phyloP scores from a whole-genome alignment of 2,113 vertebrate species.

The Oreotragus oreotragus region DNA sequence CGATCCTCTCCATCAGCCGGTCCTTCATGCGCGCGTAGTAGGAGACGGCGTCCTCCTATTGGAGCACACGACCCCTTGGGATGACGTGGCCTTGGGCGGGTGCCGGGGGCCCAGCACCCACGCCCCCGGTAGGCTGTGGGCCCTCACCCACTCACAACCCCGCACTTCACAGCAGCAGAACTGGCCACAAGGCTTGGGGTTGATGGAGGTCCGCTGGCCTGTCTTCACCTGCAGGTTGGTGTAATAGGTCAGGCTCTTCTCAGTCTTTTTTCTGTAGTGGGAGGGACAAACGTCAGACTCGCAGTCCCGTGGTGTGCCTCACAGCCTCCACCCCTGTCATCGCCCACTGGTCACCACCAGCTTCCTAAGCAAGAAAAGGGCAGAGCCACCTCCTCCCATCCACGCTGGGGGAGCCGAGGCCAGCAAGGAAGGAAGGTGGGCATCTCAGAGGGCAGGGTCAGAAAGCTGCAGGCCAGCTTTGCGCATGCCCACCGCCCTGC shows the following conservation, averaged over 20 bases:
- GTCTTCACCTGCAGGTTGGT: slow-evolving; percentile 77
- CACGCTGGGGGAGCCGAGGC: accelerated
- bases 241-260: slow-evolving; percentile 91
- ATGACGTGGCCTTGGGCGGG: accelerated
- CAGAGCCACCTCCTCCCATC: not conserved
- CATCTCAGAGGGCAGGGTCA: accelerated
- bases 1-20: slow-evolving; percentile 79
- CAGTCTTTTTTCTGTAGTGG: slow-evolving; percentile 83
- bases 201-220: slow-evolving; percentile 81
- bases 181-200: slow-evolving; percentile 85
- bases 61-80: not conserved
- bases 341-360: no score
- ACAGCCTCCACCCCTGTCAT: not conserved
- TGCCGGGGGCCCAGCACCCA: accelerated
- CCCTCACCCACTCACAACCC: slow-evolving; percentile 85
- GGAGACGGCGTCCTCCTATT: slow-evolving; percentile 91
- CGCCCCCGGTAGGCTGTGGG: accelerated
- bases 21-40: slow-evolving; percentile 86
- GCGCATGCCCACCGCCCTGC: accelerated
- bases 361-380: not conserved
- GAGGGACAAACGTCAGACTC: not conserved
- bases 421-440: not conserved
- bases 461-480: not conserved
- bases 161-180: slow-evolving; percentile 86
- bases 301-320: accelerated